Base-by-base conservation (phyloP, 2,888 invertebrate species). In the Drosophila diplacantha region DNA sequence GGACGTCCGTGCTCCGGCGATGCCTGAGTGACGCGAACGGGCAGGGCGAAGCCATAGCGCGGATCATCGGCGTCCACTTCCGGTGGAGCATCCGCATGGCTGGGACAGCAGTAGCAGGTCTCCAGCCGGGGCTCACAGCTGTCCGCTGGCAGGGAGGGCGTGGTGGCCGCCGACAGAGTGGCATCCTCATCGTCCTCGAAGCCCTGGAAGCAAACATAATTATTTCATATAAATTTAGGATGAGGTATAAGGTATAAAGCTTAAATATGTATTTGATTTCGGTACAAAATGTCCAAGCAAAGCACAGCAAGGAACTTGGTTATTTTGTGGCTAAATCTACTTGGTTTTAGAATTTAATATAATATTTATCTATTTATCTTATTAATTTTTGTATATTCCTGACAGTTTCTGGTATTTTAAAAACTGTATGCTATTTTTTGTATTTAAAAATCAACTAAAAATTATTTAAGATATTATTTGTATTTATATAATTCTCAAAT, bases 121-220 rank as follows among this genome's bases (percentile, higher is more conserved):
- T 85, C 85, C 47, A 83, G 35, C 9, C 75, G 75, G 8, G 80
- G 68, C 20, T 87, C 75, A 22, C 34, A 29, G 35, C 34, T 24
- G 20, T 81, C 80, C 1, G 54, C 34, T 1, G 85, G 85, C 56
- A 87, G 67, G 9, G 88, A 47, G 7, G 87, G 74, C 81, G 89
- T 89, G 0, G 90, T 89, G 52, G 91, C 91, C 18, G 87, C 88
- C 38, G 91, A 91, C 14, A 91, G 79, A 0, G 91, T 91, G 57
- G 91, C 90, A 67, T 91, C 91, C 60, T 91, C 91, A 74, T 89
- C 88, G 9, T 91, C 91, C 14, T 90, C 89, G 14, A 84, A 85
- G 11, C 81, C 85, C 85, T 86, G 29, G 0, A 57, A 34, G 14
- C 3, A 16, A 5, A 24, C 26, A 5, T 16, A 16, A 16, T 2